Evolutionary conservation across 1,140 invertebrate genomes (phyloP), one percentile per base, ranked within the genome.

Genomic region (Apis laboriosa): DNA sequence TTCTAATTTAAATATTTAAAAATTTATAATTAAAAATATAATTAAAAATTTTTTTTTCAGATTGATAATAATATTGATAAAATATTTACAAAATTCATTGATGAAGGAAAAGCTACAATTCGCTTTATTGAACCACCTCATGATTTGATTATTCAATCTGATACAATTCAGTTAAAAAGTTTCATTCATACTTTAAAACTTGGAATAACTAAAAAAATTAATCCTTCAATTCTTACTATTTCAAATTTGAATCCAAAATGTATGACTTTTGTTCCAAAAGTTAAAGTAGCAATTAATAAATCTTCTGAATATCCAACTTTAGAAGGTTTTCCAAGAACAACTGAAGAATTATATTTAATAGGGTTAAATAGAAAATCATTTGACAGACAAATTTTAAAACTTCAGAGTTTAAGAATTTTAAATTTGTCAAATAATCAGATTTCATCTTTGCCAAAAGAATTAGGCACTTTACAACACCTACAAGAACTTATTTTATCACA

Each of bases 371-470:
- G 96, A 79, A 95, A 94, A 85, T 95, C 95, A 75, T 95, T 97
- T 78, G 96, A 96, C 88, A 93, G 95, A 88, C 96, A 96, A 86
- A 96, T 97, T 88, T 93, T 97, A 63, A 92, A 94, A 13, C 90
- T 97, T 7, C 94, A 95, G 53, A 95, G 95, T 90, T 94, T 99
- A 34, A 95, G 94, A 84, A 87, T 96, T 61, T 94, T 98, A 77
- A 96, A 98, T 95, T 93, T 98, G 68, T 97, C 96, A 58, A 94
- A 97, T 81, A 99, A 98, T 95, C 94, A 96, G 78, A 94, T 98
- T 60, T 95, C 95, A 73, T 95, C 94, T 86, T 91, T 98, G 51
- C 98, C 98, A 24, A 92, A 95, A 49, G 96, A 97, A 91, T 88
- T 98, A 77, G 97, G 96, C 80, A 94, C 95, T 61, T 90, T 97